Evolutionary conservation across 2,888 invertebrate genomes (phyloP), one percentile per base, ranked within the genome.

Genomic region (Athrips mouffetella): DNA sequence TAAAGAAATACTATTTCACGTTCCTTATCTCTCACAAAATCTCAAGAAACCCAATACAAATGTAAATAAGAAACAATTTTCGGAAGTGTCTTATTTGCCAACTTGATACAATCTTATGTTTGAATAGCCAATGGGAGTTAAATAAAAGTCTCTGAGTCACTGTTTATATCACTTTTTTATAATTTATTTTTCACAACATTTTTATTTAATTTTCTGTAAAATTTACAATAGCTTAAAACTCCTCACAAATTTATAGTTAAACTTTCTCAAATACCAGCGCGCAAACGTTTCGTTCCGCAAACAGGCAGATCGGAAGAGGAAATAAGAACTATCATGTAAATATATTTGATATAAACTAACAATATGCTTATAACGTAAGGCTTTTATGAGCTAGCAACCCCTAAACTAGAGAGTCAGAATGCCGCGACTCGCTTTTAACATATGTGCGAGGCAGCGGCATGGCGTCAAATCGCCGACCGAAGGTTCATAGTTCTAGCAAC

Each of bases 221-320:
- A 88, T 87, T 86, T 88, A 88, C 86, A 86, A 84, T 88, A 87
- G 83, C 86, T 86, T 88, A 86, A 85, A 85, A 84, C 80, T 87
- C 80, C 76, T 87, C 87, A 84, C 87, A 87, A 85, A 86, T 83
- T 82, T 78, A 79, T 80, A 80, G 11, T 48, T 40, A 41, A 35
- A 65, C 72, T 76, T 70, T 76, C 74, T 76, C 76, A 80, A 79
- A 80, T 77, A 79, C 74, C 70, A 65, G 72, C 71, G 73, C 67
- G 49, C 51, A 53, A 57, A 65, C 72, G 73, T 65, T 64, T 54
- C 59, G 69, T 65, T 54, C 55, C 65, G 72, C 73, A 75, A 73
- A 80, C 78, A 80, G 83, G 80, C 83, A 76, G 80, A 78, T 71
- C 73, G 74, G 76, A 78, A 82, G 77, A 79, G 75, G 76, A 76